Evolutionary conservation across 2,113 vertebrate genomes (phyloP).

Genomic region (Hippocampus abdominalis): DNA sequence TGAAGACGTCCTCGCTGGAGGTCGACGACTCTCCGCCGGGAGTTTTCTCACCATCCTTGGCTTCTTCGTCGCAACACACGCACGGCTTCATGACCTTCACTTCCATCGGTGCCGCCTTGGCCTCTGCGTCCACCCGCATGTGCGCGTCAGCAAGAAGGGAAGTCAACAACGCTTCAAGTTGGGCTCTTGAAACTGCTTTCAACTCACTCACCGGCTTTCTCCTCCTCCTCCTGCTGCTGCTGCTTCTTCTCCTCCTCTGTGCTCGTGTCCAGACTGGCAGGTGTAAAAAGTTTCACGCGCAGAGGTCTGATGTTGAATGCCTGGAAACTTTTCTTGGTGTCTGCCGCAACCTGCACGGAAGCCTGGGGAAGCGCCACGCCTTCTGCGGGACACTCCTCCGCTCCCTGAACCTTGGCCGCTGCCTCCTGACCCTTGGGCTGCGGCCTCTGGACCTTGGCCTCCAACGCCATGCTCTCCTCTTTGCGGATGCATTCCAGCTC

Average conservation of each 20-base stretch:
- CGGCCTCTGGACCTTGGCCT: conserved; percentile 66
- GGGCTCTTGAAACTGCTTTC: not conserved
- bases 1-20: conserved; percentile 52
- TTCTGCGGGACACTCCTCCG: conserved; percentile 59
- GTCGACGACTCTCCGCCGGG: conserved; percentile 40
- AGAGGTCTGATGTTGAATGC: conserved; percentile 94
- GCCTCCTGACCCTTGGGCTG: conserved; percentile 19
- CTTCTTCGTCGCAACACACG: conserved; percentile 15
- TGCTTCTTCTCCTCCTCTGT: not conserved
- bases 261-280: conserved; percentile 73
- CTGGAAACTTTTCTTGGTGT: conserved; percentile 75
- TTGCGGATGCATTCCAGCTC: conserved; percentile 94
- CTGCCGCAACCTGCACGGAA: conserved; percentile 66
- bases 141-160: conserved; percentile 4
- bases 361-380: conserved; percentile 53
- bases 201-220: not conserved
- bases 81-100: conserved; percentile 7
- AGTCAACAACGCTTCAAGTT: not conserved
- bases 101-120: not conserved
- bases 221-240: too few species aligned
- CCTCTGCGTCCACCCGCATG: not conserved
- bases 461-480: conserved; percentile 87
- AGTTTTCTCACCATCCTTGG: conserved; percentile 15
- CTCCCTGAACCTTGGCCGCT: conserved; percentile 22
- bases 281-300: conserved; percentile 83